phyloP scores from a whole-genome alignment of 30 jellyfish, hydroid and myxozoan genomes.

The Hydra vulgaris region DNA sequence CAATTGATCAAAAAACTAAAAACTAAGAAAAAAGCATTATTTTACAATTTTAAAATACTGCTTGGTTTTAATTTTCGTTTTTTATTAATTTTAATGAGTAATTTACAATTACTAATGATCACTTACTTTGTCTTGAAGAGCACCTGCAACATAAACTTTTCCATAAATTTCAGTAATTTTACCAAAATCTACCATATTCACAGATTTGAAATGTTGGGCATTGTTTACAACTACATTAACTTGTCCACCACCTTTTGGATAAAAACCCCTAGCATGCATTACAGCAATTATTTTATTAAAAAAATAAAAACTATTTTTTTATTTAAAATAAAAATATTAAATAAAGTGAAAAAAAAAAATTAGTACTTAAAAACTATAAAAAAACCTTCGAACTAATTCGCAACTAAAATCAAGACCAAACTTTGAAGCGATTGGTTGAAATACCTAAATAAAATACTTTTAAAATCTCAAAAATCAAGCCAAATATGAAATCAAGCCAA shows the following conservation, averaged over 20 bases:
- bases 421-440: slow-evolving; percentile 25
- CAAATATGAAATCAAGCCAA: too few relatives aligned
- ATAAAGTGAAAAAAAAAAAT: background rate
- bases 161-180: slow-evolving; percentile 28
- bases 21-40: background rate
- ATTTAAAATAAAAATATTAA: too few relatives aligned
- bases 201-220: slow-evolving; percentile 20
- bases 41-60: background rate
- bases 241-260: slow-evolving; percentile 72
- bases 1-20: too few relatives aligned
- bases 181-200: slow-evolving; percentile 46
- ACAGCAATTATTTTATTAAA: background rate
- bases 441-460: slow-evolving; percentile 26
- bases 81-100: too few relatives aligned
- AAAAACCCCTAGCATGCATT: slow-evolving; percentile 58
- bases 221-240: slow-evolving; percentile 25
- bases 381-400: slow-evolving; percentile 33
- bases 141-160: slow-evolving; percentile 50
- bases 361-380: too few relatives aligned
- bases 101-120: too few relatives aligned
- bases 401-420: slow-evolving; percentile 34
- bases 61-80: too few relatives aligned
- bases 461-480: too few relatives aligned
- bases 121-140: slow-evolving; percentile 34
- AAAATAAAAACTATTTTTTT: background rate